Evolutionary conservation across 1,140 invertebrate species (phyloP).

Genomic region (Drosophila littoralis): DNA sequence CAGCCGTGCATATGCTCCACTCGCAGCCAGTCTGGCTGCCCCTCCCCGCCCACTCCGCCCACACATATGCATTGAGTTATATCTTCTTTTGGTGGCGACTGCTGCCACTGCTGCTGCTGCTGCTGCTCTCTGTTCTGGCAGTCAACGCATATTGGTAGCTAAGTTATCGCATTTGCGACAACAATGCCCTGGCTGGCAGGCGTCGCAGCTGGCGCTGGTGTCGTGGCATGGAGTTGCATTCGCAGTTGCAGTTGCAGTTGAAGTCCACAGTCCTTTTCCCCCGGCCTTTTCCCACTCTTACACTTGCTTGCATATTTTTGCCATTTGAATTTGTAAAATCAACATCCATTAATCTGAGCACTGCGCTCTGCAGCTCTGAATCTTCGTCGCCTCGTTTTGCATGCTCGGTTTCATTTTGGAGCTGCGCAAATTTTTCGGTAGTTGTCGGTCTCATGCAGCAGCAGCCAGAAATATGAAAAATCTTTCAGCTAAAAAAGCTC

Average conservation of each 20-base stretch:
- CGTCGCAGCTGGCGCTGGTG: slow-evolving; percentile 17
- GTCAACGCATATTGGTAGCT: slow-evolving; percentile 82
- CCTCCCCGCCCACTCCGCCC: slow-evolving; percentile 33
- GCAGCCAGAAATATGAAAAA: slow-evolving; percentile 80
- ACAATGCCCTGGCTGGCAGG: slow-evolving; percentile 62
- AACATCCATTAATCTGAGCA: slow-evolving; percentile 81
- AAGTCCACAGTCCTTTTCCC: slow-evolving; percentile 28
- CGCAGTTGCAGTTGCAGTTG: slow-evolving; percentile 54
- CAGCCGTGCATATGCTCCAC: slow-evolving; percentile 76
- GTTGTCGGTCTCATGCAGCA: slow-evolving; percentile 47
- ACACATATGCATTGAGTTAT: slow-evolving; percentile 64
- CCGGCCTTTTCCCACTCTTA: slow-evolving; percentile 58
- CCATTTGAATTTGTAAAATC: slow-evolving; percentile 83
- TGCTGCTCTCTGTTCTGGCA: slow-evolving; percentile 46
- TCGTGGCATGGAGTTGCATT: slow-evolving; percentile 41
- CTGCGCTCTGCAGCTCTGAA: slow-evolving; percentile 47
- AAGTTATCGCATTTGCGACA: slow-evolving; percentile 83
- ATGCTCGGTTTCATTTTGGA: slow-evolving; percentile 79
- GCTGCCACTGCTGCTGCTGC: slow-evolving; percentile 8
- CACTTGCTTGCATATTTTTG: slow-evolving; percentile 83
- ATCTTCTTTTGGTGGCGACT: slow-evolving; percentile 48
- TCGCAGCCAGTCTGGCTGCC: slow-evolving; percentile 3
- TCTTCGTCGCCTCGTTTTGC: slow-evolving; percentile 74
- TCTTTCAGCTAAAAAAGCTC: slow-evolving; percentile 62
- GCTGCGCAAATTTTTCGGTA: slow-evolving; percentile 53